Evolutionary conservation across 2,113 vertebrate genomes (phyloP).

Genomic region (Empidonax traillii): DNA sequence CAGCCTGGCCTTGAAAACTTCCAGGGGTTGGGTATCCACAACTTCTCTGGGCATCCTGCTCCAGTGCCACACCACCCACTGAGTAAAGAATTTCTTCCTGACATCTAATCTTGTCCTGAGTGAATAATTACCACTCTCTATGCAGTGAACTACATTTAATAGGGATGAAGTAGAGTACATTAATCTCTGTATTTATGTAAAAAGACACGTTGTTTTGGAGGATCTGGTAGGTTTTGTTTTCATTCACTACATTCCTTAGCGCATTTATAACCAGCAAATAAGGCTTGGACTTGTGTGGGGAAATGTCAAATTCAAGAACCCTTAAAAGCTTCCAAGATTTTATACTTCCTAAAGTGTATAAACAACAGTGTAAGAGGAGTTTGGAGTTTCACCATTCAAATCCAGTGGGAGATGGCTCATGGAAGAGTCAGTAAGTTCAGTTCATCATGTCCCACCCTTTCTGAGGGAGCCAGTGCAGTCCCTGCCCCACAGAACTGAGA

Average conservation of each 20-base stretch:
- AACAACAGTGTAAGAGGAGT: not conserved
- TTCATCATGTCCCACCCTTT: not conserved
- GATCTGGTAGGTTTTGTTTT: not conserved
- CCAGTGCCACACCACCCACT: not conserved
- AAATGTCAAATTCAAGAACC: not conserved
- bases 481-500: not conserved
- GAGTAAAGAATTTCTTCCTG: not conserved
- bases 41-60: not conserved
- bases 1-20: not conserved
- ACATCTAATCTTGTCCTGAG: not conserved
- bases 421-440: not conserved
- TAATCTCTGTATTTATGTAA: constrained; percentile 9
- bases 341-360: not conserved
- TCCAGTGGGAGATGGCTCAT: not conserved
- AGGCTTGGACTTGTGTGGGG: not conserved
- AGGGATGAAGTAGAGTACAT: not conserved
- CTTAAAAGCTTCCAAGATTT: not conserved
- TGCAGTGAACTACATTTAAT: not conserved
- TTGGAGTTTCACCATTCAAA: not conserved
- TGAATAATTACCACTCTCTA: not conserved
- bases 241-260: not conserved
- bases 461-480: no score
- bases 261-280: not conserved
- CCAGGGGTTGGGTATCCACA: not conserved
- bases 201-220: not conserved